Evolutionary conservation across 37 sponge, comb jelly and placozoan species (phyloP).

Genomic region (Ianthella basta): DNA sequence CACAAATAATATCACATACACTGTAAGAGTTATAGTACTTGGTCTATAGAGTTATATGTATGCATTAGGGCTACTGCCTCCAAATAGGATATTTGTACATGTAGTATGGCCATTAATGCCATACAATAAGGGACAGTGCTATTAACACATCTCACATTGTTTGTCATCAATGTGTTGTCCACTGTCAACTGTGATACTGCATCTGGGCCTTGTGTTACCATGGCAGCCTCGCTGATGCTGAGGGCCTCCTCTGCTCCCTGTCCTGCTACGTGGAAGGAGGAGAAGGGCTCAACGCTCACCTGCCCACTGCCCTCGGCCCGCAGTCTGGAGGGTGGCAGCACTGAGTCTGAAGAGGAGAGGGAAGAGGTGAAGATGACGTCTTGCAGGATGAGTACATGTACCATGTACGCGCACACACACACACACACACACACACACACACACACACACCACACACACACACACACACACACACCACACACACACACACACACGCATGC

Average conservation of each 20-base stretch:
- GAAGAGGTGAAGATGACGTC: not conserved
- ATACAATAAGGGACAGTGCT: no score
- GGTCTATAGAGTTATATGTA: no score
- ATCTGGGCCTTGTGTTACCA: not conserved
- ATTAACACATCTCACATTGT: not conserved
- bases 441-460: not conserved
- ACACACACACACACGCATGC: not conserved
- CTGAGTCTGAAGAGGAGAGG: slow-evolving; percentile 40
- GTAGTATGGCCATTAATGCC: no score
- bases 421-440: not conserved
- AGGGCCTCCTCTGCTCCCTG: not conserved
- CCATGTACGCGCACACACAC: slow-evolving; percentile 1
- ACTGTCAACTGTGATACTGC: not conserved
- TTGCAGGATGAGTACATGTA: not conserved
- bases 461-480: not conserved
- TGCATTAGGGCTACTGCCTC: no score
- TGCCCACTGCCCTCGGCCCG: not conserved
- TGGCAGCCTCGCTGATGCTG: not conserved
- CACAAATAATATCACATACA: no score
- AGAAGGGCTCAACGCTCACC: slow-evolving; percentile 42
- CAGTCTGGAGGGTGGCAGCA: slow-evolving; percentile 53
- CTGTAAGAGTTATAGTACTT: no score
- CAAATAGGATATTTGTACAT: no score
- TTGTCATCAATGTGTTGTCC: not conserved
- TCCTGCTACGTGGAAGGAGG: not conserved